Conservation (phyloP, 2,797 vertebrate genomes). For the Nyctibius grandis region DNA sequence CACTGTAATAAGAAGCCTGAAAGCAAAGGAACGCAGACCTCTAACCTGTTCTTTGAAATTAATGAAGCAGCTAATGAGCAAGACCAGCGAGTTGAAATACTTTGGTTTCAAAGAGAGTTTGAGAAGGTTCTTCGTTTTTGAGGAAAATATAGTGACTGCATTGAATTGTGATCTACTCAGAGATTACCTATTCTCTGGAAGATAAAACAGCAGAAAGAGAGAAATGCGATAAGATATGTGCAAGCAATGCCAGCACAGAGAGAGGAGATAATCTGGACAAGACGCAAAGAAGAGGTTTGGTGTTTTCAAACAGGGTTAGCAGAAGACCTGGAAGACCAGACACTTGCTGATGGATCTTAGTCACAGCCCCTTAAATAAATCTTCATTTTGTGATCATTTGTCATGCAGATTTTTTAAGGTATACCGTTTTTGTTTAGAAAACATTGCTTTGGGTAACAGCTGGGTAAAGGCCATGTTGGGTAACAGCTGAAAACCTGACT, state of each 20-base stretch:
- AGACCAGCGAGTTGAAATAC: not conserved
- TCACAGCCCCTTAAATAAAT: not conserved
- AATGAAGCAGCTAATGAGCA: not conserved
- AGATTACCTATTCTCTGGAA: not conserved
- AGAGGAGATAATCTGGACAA: not conserved
- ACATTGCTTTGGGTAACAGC: not conserved
- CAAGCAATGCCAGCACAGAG: fast-evolving
- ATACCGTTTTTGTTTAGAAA: not conserved
- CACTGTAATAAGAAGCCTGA: not conserved
- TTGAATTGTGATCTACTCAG: not conserved
- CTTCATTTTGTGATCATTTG: not conserved
- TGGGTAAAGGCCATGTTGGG: not conserved
- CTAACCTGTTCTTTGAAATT: not conserved
- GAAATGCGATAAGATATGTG: fast-evolving
- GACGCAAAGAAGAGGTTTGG: not conserved
- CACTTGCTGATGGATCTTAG: not conserved
- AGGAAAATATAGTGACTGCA: not conserved
- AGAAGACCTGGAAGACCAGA: not conserved
- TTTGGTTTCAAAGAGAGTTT: not conserved
- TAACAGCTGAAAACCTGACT: not conserved
- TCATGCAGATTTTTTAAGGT: not conserved
- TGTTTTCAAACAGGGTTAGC: not conserved
- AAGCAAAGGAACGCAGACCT: not conserved
- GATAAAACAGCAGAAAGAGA: not conserved
- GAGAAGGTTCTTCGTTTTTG: not conserved